These are phyloP conservation scores for Apodemia duryi DNA, from an alignment of 2,888 invertebrate genomes.

Conservation along the genomic window DNA sequence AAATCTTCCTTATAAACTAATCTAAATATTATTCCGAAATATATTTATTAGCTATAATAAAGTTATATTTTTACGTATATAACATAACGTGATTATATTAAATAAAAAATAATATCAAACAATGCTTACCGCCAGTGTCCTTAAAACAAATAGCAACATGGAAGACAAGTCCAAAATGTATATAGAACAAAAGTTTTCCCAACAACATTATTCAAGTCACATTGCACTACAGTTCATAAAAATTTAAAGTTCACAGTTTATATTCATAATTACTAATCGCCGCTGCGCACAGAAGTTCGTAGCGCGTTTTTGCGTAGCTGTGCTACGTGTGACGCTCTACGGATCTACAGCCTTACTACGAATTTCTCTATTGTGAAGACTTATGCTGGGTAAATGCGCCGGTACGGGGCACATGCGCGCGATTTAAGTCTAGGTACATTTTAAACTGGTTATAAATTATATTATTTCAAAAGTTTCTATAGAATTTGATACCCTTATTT, in stretches of 20 bases:
- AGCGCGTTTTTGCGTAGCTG: constrained; percentile 48
- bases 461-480: too few species aligned
- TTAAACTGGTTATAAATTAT: not conserved
- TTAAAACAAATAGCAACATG: constrained; percentile 76
- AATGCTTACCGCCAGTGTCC: constrained; percentile 66
- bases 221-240: constrained; percentile 48
- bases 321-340: constrained; percentile 52
- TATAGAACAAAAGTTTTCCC: constrained; percentile 71
- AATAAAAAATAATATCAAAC: not conserved
- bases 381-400: constrained; percentile 41
- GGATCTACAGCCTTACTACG: constrained; percentile 54
- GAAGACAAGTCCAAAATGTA: constrained; percentile 76
- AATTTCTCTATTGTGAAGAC: constrained; percentile 32
- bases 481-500: too few species aligned
- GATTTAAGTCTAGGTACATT: too few species aligned
- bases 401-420: constrained; percentile 29
- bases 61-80: not conserved
- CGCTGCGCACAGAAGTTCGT: constrained; percentile 47
- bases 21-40: too few species aligned
- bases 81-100: not conserved
- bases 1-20: too few species aligned
- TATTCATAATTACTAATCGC: constrained; percentile 21
- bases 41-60: too few species aligned
- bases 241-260: constrained; percentile 24
- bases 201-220: constrained; percentile 74